Percentiles rank a stretch among this genome's conserved stretches.
Evolutionary conservation across 2,888 invertebrate species (phyloP).

Genomic region (Drosophila austrosaltans): DNA sequence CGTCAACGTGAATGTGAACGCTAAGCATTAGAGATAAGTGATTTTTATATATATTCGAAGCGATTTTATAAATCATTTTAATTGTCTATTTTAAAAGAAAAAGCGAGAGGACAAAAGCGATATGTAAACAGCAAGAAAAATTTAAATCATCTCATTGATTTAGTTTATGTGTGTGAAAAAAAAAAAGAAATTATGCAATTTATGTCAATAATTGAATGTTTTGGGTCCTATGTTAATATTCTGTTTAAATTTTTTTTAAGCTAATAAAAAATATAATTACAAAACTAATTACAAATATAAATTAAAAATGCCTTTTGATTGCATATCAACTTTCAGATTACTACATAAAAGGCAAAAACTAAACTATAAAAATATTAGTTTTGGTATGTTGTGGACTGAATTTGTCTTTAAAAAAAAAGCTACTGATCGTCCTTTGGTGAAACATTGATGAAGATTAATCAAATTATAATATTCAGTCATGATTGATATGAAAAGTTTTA

Average conservation of each 20-base stretch:
- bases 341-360: neutral
- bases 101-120: conserved; percentile 26
- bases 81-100: conserved; percentile 74
- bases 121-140: conserved; percentile 24
- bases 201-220: conserved; percentile 75
- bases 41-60: conserved; percentile 69
- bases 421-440: no score
- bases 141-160: conserved; percentile 40
- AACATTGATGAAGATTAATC: no score
- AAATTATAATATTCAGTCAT: no score
- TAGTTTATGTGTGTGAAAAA: conserved; percentile 65
- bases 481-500: no score
- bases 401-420: no score
- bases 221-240: conserved; percentile 71
- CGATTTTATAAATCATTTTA: conserved; percentile 78
- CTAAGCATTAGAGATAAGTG: conserved; percentile 75
- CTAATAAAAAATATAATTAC: conserved; percentile 77
- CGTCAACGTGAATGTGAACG: conserved; percentile 66
- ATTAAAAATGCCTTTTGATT: conserved; percentile 33
- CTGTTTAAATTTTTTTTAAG: conserved; percentile 70
- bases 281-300: conserved; percentile 73
- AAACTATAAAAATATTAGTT: no score
- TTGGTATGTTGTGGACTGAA: no score
- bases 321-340: neutral
- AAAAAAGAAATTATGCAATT: conserved; percentile 61